Evolutionary conservation across 2,888 invertebrate genomes (phyloP).

Genomic region (Hydrotaea diabolus): DNA sequence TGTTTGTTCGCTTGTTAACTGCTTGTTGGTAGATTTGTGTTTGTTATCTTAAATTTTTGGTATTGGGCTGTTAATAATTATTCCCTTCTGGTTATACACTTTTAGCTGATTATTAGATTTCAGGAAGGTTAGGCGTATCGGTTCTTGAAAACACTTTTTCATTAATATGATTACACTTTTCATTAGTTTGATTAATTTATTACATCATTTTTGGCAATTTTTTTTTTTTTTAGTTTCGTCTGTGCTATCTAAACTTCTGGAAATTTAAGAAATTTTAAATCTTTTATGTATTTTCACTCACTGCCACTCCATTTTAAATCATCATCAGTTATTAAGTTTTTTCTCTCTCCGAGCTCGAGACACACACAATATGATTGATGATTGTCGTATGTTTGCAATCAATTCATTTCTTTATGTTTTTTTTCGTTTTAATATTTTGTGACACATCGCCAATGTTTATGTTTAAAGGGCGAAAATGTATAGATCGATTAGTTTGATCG

Average conservation of each 20-base stretch:
- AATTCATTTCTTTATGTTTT: slow-evolving; percentile 4
- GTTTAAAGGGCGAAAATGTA: not conserved
- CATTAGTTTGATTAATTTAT: too few relatives aligned
- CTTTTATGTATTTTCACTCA: too few relatives aligned
- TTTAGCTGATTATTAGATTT: too few relatives aligned
- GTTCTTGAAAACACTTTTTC: too few relatives aligned
- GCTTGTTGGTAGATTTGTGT: slow-evolving; percentile 34
- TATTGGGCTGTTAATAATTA: slow-evolving; percentile 6
- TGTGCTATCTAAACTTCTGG: not conserved
- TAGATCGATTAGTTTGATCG: slow-evolving; percentile 24
- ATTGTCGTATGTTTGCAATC: slow-evolving; percentile 17
- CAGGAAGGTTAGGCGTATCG: too few relatives aligned
- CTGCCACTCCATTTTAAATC: too few relatives aligned
- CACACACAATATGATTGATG: slow-evolving; percentile 24
- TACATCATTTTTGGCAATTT: not conserved
- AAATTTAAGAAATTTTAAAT: not conserved
- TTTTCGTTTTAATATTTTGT: not conserved
- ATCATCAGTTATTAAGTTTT: not conserved
- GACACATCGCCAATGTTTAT: slow-evolving; percentile 23
- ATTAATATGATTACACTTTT: too few relatives aligned
- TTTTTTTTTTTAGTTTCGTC: not conserved
- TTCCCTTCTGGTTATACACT: slow-evolving; percentile 1
- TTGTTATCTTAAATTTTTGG: slow-evolving; percentile 10
- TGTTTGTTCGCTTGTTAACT: slow-evolving; percentile 21
- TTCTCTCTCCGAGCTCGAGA: not conserved